These are phyloP conservation scores for Tetropium fuscum DNA, from an alignment of 2,888 invertebrate species.

Conservation along the genomic window DNA sequence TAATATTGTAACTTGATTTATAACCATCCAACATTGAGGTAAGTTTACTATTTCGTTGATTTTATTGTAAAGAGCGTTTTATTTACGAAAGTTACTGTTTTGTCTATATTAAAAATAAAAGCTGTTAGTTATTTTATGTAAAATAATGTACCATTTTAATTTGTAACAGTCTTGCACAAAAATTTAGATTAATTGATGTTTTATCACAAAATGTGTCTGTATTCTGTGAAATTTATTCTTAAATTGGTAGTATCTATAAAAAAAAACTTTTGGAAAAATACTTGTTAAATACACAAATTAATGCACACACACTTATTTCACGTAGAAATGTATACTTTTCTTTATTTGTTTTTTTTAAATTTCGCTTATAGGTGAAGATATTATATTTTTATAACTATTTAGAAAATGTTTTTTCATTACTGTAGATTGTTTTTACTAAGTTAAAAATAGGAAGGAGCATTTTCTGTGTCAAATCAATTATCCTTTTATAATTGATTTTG, in stretches of 20 bases:
- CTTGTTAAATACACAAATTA: no score
- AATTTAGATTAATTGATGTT: neutral
- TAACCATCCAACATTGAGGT: neutral
- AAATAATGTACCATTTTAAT: neutral
- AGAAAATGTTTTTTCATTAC: no score
- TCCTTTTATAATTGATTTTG: no score
- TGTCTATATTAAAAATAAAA: neutral
- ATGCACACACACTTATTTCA: neutral
- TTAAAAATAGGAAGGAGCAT: no score
- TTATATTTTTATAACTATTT: no score
- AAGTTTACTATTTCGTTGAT: neutral
- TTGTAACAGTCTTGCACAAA: neutral
- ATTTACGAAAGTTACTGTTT: neutral
- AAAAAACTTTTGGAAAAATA: neutral
- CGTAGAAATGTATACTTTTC: neutral
- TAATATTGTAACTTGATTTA: neutral
- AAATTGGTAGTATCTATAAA: neutral
- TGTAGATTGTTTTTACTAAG: no score
- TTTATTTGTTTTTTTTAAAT: no score
- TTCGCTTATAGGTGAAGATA: no score
- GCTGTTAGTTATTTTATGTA: neutral
- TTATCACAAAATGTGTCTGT: neutral
- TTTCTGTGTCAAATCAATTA: no score
- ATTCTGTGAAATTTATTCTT: neutral
- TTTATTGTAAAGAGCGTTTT: neutral